Evolutionary conservation across 2,888 invertebrate genomes (phyloP).

Genomic region (Aphodius granarius): DNA sequence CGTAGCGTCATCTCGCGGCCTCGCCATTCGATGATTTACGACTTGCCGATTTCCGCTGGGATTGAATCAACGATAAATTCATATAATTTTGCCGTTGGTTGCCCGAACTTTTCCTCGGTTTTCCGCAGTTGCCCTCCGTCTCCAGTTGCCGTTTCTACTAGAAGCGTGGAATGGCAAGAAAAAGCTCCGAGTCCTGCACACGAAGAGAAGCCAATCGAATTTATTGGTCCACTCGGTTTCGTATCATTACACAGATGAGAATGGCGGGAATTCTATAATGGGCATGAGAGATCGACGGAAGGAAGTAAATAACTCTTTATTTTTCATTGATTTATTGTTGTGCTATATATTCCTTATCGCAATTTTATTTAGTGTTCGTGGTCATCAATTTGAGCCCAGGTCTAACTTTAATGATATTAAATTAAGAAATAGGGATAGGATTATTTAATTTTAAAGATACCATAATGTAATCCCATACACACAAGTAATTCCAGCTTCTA

Average conservation of each 20-base stretch:
- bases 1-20: not conserved
- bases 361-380: too few relatives aligned
- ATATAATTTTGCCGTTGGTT: slow-evolving; percentile 3
- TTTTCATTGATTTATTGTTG: not conserved
- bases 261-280: not conserved
- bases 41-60: slow-evolving; percentile 9
- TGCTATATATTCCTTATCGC: not conserved
- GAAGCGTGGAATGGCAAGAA: not conserved
- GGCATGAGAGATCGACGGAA: not conserved
- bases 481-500: too few relatives aligned
- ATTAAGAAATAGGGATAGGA: too few relatives aligned
- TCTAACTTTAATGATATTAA: too few relatives aligned
- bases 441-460: too few relatives aligned
- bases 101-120: not conserved
- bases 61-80: slow-evolving; percentile 14
- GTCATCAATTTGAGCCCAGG: too few relatives aligned
- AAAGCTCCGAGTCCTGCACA: not conserved
- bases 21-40: slow-evolving; percentile 6
- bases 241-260: not conserved
- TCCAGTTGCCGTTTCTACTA: not conserved
- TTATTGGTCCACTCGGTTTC: not conserved
- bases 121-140: not conserved
- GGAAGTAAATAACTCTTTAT: not conserved
- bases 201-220: not conserved
- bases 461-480: too few relatives aligned